These are phyloP conservation scores for Pomatostomus ruficeps DNA, from an alignment of 2,113 vertebrate genomes.

Conservation along the genomic window DNA sequence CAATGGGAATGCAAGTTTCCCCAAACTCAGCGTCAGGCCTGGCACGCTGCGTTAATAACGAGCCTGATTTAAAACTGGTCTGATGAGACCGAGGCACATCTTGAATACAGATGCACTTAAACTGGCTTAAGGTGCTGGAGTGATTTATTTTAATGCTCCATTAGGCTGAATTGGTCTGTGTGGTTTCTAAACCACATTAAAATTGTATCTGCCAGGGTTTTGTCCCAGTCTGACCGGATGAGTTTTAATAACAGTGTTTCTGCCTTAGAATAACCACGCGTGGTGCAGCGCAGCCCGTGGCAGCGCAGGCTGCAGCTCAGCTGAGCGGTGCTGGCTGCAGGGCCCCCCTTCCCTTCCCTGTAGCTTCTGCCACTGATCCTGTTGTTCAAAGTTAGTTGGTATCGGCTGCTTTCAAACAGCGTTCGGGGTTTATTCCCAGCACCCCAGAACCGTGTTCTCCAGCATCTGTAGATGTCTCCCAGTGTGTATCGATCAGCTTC, in stretches of 20 bases:
- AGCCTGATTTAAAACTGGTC: not conserved
- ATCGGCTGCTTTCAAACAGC: not conserved
- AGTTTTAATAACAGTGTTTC: not conserved
- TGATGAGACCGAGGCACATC: constrained; percentile 12
- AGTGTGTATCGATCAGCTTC: not conserved
- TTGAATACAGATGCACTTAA: constrained; percentile 49
- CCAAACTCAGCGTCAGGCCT: not conserved
- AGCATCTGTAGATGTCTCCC: not conserved
- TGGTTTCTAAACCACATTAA: constrained; percentile 46
- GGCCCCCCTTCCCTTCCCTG: not conserved
- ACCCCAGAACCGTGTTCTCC: not conserved
- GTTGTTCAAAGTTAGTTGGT: not conserved
- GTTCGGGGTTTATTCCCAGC: not conserved
- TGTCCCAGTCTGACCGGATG: not conserved
- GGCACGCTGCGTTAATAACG: not conserved
- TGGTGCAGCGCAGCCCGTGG: not conserved
- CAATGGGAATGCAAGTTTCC: not conserved
- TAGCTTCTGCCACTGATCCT: not conserved
- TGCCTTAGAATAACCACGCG: not conserved
- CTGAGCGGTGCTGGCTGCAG: fast-evolving
- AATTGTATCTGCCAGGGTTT: constrained; percentile 12
- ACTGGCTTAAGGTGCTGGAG: constrained; percentile 53
- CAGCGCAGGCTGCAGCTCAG: not conserved
- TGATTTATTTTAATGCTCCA: constrained; percentile 58
- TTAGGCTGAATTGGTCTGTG: constrained; percentile 53